phyloP scores from a whole-genome alignment of 2,797 vertebrate genomes.

The Danio choprae region DNA sequence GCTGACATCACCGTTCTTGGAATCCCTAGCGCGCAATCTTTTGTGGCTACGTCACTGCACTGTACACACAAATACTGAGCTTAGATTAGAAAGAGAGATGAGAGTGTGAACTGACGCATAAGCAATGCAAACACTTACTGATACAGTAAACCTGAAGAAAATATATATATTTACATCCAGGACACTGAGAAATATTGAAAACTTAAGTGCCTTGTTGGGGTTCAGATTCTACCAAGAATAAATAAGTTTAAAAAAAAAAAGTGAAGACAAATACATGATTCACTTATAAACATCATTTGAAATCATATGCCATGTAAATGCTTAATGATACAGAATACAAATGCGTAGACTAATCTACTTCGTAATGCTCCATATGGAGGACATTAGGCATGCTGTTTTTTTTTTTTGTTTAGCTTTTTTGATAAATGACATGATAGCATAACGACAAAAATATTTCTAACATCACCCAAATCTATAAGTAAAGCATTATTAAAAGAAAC shows the following conservation, averaged over 20 bases:
- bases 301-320: too few species aligned
- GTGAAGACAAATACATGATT: slow-evolving; percentile 10
- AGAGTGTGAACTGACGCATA: slow-evolving; percentile 13
- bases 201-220: slow-evolving; percentile 55
- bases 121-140: slow-evolving; percentile 49
- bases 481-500: slow-evolving; percentile 8
- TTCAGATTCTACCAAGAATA: slow-evolving; percentile 38
- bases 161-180: slow-evolving; percentile 49
- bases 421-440: slow-evolving; percentile 18
- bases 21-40: slow-evolving; percentile 8
- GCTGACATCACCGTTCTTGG: slow-evolving; percentile 1
- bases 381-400: neutral
- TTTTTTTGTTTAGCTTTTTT: neutral
- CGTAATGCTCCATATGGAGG: neutral
- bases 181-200: neutral
- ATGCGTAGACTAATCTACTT: neutral
- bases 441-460: slow-evolving; percentile 4
- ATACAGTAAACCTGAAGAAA: slow-evolving; percentile 53
- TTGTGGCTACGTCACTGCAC: slow-evolving; percentile 7
- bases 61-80: slow-evolving; percentile 15
- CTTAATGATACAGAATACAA: neutral
- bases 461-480: slow-evolving; percentile 5
- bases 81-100: neutral
- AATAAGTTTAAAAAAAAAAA: slow-evolving; percentile 49
- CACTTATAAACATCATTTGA: slow-evolving; percentile 13